Evolutionary conservation across 2,113 vertebrate genomes (phyloP).

Genomic region (Ellobius talpinus): DNA sequence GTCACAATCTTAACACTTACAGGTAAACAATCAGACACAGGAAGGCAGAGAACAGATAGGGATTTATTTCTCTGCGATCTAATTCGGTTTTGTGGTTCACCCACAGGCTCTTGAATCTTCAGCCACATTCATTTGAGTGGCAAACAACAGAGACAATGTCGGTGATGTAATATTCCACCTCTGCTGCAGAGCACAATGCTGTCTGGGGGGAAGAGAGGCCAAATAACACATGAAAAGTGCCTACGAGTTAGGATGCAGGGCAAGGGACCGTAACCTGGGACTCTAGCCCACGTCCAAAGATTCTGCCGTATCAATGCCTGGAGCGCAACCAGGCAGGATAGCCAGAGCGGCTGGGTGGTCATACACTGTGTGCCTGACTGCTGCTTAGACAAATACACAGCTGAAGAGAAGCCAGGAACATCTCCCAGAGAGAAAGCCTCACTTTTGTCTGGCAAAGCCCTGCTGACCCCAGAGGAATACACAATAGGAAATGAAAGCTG

Average conservation of each 20-base stretch:
- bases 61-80: background rate
- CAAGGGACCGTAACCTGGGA: background rate
- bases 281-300: background rate
- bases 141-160: background rate
- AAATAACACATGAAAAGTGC: background rate
- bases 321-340: background rate
- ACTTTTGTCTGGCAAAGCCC: constrained; percentile 73
- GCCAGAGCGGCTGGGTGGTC: background rate
- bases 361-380: constrained; percentile 19
- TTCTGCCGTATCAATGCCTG: background rate
- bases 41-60: background rate
- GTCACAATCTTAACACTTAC: background rate
- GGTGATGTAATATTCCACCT: background rate
- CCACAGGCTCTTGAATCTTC: background rate
- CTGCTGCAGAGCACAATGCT: background rate
- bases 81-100: background rate
- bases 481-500: constrained; percentile 69
- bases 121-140: background rate
- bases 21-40: background rate
- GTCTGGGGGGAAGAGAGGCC: background rate
- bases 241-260: background rate
- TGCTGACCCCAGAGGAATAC: constrained; percentile 63
- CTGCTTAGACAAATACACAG: background rate
- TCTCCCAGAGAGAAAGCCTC: constrained; percentile 54
- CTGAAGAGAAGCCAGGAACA: constrained; percentile 62